Conservation (phyloP, 2,888 invertebrate species). For the Cristatella mucedo region DNA sequence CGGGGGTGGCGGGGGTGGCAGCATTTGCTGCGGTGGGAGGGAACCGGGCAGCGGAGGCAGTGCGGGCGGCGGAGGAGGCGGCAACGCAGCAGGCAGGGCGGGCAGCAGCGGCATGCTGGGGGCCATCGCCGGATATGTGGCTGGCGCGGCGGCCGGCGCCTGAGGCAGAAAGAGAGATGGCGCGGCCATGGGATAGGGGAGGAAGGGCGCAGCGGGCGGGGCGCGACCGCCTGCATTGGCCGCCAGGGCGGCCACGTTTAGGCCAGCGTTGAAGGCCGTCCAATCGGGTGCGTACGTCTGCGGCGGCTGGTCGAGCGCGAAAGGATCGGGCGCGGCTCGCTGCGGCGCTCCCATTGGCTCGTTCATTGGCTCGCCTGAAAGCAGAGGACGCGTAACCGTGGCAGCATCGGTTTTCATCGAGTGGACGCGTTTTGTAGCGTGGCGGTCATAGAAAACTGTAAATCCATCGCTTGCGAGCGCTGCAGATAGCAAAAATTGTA, state of each 20-base stretch:
- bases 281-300: slow-evolving; percentile 6
- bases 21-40: slow-evolving; percentile 1
- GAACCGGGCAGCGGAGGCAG: slow-evolving; percentile 1
- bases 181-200: slow-evolving; percentile 1
- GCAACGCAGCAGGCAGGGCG: not conserved
- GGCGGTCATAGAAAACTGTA: no score
- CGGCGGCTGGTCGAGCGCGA: slow-evolving; percentile 7
- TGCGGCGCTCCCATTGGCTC: no score
- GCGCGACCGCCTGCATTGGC: slow-evolving; percentile 6
- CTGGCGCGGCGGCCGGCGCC: not conserved
- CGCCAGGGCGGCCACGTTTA: slow-evolving; percentile 5
- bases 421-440: no score
- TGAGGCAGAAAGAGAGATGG: slow-evolving; percentile 4
- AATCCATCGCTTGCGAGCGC: no score
- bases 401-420: no score
- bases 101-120: not conserved
- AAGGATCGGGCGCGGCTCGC: no score
- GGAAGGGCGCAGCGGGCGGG: slow-evolving; percentile 4
- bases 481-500: no score
- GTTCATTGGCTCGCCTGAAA: no score
- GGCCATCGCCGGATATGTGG: not conserved
- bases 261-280: slow-evolving; percentile 8
- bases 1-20: slow-evolving; percentile 2
- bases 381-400: no score
- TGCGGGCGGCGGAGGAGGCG: slow-evolving; percentile 6